Percentiles rank a stretch among this genome's conserved stretches.
These are phyloP conservation scores for Gephyroberyx darwinii DNA, from an alignment of 2,797 vertebrate species.

Conservation along the genomic window DNA sequence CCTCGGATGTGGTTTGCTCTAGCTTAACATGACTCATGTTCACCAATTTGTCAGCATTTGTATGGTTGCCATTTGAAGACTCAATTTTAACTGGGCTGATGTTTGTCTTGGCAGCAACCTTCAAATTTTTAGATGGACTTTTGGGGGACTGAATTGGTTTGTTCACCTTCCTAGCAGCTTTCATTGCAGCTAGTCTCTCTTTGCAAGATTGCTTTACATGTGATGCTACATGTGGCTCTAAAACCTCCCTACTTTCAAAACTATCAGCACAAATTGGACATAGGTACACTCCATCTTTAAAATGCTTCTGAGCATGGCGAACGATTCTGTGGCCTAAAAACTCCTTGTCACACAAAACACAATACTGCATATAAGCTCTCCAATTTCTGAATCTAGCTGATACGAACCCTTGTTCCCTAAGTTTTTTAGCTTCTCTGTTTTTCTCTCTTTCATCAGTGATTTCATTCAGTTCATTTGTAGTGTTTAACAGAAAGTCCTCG, in stretches of 20 bases:
- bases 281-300: slow-evolving; percentile 96
- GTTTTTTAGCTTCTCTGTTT: slow-evolving; percentile 95
- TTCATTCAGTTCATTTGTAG: slow-evolving; percentile 87
- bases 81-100: slow-evolving; percentile 83
- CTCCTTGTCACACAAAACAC: slow-evolving; percentile 98
- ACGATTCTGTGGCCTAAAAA: slow-evolving; percentile 98
- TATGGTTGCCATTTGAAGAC: slow-evolving; percentile 85
- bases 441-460: slow-evolving; percentile 91
- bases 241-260: slow-evolving; percentile 93
- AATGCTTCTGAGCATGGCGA: slow-evolving; percentile 97
- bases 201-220: slow-evolving; percentile 99
- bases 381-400: slow-evolving; percentile 99
- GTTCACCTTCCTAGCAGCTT: slow-evolving; percentile 88
- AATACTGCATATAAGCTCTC: slow-evolving; percentile 99
- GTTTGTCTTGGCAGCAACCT: slow-evolving; percentile 87
- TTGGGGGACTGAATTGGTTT: slow-evolving; percentile 81
- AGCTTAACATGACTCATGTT: slow-evolving; percentile 72
- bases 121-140: slow-evolving; percentile 71
- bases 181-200: slow-evolving; percentile 97
- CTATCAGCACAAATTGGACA: slow-evolving; percentile 98
- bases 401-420: slow-evolving; percentile 95
- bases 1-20: slow-evolving; percentile 85
- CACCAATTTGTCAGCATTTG: slow-evolving; percentile 51
- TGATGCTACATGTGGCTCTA: slow-evolving; percentile 97
- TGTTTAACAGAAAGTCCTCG: slow-evolving; percentile 88